A percentile compares a stretch with the other conserved stretches of the same genome.
phyloP scores from a whole-genome alignment of 2,797 vertebrate species.

The Pagetopsis macropterus region DNA sequence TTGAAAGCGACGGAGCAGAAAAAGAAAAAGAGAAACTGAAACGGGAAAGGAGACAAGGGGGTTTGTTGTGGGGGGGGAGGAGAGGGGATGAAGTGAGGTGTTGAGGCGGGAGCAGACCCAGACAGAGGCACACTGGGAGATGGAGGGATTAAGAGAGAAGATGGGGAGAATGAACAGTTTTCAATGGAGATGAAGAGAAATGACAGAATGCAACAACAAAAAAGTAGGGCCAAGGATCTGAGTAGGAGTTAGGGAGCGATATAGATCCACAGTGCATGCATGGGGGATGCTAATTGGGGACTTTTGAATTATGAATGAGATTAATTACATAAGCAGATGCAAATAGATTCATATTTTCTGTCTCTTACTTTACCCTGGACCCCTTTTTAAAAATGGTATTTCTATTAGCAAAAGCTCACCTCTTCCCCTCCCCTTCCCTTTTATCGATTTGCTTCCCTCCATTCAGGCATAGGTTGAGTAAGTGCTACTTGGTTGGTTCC shows the following conservation, averaged over 20 bases:
- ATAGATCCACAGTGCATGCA: conserved; percentile 51
- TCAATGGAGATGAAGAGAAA: conserved; percentile 72
- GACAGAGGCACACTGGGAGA: conserved; percentile 60
- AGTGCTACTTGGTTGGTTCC: conserved; percentile 41
- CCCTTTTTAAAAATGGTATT: conserved; percentile 64
- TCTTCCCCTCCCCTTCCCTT: conserved; percentile 20
- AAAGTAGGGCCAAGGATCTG: conserved; percentile 40
- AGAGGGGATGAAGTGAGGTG: conserved; percentile 54
- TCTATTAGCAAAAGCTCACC: conserved; percentile 33
- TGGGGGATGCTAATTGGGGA: conserved; percentile 75
- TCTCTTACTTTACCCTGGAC: conserved; percentile 47
- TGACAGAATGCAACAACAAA: conserved; percentile 49
- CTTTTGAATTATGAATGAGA: conserved; percentile 82
- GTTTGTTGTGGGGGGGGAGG: conserved; percentile 20
- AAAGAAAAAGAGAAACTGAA: conserved; percentile 79
- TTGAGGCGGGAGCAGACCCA: conserved; percentile 38
- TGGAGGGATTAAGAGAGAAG: conserved; percentile 67
- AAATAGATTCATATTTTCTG: conserved; percentile 60
- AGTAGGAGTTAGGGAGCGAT: conserved; percentile 35
- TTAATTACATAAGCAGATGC: conserved; percentile 71
- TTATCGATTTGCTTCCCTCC: conserved; percentile 21
- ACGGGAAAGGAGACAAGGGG: conserved; percentile 62
- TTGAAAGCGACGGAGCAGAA: conserved; percentile 84
- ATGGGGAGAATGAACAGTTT: conserved; percentile 55
- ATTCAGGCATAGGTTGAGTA: conserved; percentile 55